phyloP scores from a whole-genome alignment of 2,797 vertebrate species.

The Spheniscus humboldti region DNA sequence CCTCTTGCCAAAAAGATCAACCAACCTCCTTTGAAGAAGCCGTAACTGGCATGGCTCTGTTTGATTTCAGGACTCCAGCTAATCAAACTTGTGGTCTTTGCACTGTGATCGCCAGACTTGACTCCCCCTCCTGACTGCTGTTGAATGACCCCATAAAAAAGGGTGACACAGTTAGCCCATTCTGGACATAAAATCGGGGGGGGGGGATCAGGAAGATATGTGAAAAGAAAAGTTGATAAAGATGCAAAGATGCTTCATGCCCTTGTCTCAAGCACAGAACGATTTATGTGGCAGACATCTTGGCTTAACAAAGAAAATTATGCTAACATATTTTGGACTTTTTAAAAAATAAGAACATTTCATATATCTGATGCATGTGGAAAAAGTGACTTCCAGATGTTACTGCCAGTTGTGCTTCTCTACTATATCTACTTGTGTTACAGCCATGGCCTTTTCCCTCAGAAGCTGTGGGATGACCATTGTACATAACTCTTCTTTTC shows the following conservation, averaged over 20 bases:
- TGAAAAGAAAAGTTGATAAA: not conserved
- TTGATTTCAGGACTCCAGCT: not conserved
- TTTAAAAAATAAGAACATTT: not conserved
- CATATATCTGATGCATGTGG: not conserved
- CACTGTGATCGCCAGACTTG: not conserved
- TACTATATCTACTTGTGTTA: not conserved
- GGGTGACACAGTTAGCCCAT: not conserved
- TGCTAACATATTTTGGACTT: not conserved
- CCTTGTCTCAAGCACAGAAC: not conserved
- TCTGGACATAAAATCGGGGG: not conserved
- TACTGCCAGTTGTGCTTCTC: not conserved
- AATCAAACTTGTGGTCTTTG: not conserved
- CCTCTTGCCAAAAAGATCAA: not conserved
- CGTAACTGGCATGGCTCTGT: not conserved
- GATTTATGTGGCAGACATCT: not conserved
- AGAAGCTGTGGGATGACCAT: not conserved
- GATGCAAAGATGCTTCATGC: not conserved
- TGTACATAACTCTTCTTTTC: not conserved
- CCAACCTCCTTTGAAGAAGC: not conserved
- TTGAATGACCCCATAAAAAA: not conserved
- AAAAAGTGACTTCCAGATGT: not conserved
- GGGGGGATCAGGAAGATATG: not conserved
- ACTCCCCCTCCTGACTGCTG: not conserved
- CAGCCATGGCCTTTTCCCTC: not conserved
- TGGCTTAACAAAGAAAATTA: not conserved